Conservation (phyloP, 2,113 vertebrate genomes). For the Cyanoliseus patagonus region DNA sequence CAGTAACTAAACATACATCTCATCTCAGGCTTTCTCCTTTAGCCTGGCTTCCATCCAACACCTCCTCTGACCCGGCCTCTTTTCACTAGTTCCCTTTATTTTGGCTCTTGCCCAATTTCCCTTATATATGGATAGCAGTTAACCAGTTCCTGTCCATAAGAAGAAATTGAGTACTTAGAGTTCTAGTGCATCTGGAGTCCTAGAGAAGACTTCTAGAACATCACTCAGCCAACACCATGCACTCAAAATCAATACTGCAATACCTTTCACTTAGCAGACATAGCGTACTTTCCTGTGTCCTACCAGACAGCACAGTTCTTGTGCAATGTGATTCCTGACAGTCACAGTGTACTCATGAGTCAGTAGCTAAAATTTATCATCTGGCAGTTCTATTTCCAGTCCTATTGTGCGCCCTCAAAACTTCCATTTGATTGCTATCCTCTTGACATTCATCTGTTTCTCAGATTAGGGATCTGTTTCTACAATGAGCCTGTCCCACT, state of each 20-base stretch:
- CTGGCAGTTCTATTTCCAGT: neutral
- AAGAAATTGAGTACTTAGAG: neutral
- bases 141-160: conserved; percentile 26
- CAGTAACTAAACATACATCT: conserved; percentile 63
- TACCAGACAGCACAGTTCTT: neutral
- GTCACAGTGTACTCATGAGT: neutral
- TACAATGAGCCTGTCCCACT: neutral
- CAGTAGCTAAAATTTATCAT: neutral
- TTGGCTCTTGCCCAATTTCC: conserved; percentile 54
- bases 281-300: neutral
- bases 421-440: neutral
- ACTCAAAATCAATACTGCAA: neutral
- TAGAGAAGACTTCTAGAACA: neutral
- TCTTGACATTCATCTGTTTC: neutral
- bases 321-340: neutral
- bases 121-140: conserved; percentile 13
- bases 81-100: conserved; percentile 64
- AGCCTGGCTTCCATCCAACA: conserved; percentile 49
- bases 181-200: neutral
- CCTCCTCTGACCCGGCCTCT: conserved; percentile 55
- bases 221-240: neutral
- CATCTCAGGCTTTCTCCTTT: conserved; percentile 48
- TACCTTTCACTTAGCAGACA: neutral
- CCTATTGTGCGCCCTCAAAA: neutral
- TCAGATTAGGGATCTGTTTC: neutral